Evolutionary conservation across 2,113 vertebrate genomes (phyloP), one percentile per base, ranked within the genome.

Genomic region (Ophiodon elongatus): DNA sequence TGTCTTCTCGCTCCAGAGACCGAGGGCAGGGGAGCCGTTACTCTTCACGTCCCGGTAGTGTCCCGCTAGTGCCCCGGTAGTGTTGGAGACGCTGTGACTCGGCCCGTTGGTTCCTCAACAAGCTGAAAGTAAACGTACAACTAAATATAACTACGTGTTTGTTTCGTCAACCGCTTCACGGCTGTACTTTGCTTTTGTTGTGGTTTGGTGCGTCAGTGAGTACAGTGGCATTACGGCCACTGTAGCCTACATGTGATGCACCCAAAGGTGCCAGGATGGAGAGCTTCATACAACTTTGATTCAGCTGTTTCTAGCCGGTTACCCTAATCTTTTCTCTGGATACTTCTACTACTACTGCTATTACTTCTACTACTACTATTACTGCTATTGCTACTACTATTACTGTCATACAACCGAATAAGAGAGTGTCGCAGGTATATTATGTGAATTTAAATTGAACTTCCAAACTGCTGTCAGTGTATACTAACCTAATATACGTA

Each of bases 251-350:
- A 50, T 67, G 33, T 39, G 39, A n/a, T 43, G 66, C 56, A 23
- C 50, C 31, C 43, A 45, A n/a, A 4, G 8, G 50, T 52, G 6
- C n/a, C n/a, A 2, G 29, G n/a, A 41, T 52, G 71, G 74, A 72
- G 41, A 62, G 74, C 29, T 72, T 74, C 4, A 0, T 76, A 9
- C 59, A 83, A 85, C 76, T 88, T 83, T 82, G 13, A 68, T 63
- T 17, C 69, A 13, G 1, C 41, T 9, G 41, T 41, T n/a, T n/a
- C n/a, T 41, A 13, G 41, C 41, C 13, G 8, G 45, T 47, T 47
- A 1, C 17, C 45, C 17, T 4, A 19, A 47, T 47, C 45, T 6
- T 47, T 17, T 47, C 15, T 47, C 45, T 4, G 45, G 13, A 6
- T 47, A 19, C 45, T 47, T 17, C 35, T 56, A 27, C 23, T 57